These are phyloP conservation scores for Nebria ingens DNA, from an alignment of 1,140 invertebrate species.

Conservation along the genomic window DNA sequence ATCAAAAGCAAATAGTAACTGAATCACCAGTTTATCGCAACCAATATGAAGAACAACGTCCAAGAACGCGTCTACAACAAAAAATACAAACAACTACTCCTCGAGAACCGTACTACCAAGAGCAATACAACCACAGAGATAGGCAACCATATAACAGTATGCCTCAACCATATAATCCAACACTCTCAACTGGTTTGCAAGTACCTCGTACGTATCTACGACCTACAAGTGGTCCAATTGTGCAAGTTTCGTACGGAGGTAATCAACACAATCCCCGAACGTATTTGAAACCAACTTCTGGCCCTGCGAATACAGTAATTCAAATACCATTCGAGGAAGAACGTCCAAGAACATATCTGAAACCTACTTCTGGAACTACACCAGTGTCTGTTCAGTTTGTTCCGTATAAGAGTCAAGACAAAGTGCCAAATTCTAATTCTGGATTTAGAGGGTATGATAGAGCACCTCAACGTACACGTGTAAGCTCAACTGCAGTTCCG, in stretches of 20 bases:
- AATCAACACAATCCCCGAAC: not conserved
- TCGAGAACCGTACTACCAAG: slow-evolving; percentile 14
- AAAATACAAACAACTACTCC: slow-evolving; percentile 31
- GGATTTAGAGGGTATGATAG: too few relatives aligned
- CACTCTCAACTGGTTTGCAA: not conserved
- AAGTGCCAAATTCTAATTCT: too few relatives aligned
- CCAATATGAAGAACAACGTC: slow-evolving; percentile 2
- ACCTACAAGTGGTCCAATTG: not conserved
- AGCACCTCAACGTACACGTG: slow-evolving; percentile 17
- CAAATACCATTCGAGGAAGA: not conserved
- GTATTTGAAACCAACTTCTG: not conserved
- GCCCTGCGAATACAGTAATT: not conserved
- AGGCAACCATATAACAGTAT: slow-evolving; percentile 11
- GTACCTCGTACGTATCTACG: not conserved
- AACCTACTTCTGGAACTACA: slow-evolving; percentile 18
- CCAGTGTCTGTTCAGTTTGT: slow-evolving; percentile 24
- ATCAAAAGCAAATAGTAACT: too few relatives aligned
- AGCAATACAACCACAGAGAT: slow-evolving; percentile 28
- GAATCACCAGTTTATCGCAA: not conserved
- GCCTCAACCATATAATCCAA: slow-evolving; percentile 12
- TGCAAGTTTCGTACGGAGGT: not conserved
- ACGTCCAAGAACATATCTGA: not conserved
- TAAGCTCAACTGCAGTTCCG: slow-evolving; percentile 46
- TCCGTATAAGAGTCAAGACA: not conserved
- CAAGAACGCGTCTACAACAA: slow-evolving; percentile 17